phyloP scores from a whole-genome alignment of 2,113 vertebrate species.

The Neomonachus schauinslandi region DNA sequence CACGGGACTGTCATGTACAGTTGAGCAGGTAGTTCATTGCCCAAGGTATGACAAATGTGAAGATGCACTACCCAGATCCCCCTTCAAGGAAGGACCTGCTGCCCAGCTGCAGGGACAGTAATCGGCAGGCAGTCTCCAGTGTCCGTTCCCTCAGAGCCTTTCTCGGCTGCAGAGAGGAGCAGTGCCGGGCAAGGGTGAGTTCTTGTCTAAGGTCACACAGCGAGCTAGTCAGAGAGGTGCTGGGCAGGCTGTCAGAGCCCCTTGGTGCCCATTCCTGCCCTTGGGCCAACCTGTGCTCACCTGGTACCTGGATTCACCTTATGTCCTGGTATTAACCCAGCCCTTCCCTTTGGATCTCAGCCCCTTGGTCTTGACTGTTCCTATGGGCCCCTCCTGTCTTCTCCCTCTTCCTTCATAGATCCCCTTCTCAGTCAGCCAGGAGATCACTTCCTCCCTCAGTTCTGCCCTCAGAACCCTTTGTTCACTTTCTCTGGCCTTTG shows the following conservation, averaged over 20 bases:
- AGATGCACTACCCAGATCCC: neutral
- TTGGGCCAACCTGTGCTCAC: neutral
- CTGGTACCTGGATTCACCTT: neutral
- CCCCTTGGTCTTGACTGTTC: neutral
- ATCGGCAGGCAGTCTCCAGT: neutral
- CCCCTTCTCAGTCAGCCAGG: neutral
- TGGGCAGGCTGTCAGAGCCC: neutral
- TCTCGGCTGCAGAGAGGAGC: neutral
- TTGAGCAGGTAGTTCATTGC: neutral
- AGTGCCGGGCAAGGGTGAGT: neutral
- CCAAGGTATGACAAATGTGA: neutral
- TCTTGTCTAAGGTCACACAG: neutral
- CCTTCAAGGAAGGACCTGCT: no score
- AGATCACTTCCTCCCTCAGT: neutral
- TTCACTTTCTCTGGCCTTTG: neutral
- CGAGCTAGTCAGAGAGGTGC: neutral
- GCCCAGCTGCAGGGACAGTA: neutral
- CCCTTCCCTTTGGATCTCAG: neutral
- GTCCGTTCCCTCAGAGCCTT: neutral
- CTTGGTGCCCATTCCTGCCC: neutral
- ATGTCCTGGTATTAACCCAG: neutral
- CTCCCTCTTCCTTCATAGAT: neutral
- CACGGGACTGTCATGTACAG: neutral
- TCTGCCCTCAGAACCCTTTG: neutral
- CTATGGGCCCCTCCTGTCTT: neutral